Conservation (phyloP, 2,113 vertebrate genomes). For the Rhinichthys klamathensis region DNA sequence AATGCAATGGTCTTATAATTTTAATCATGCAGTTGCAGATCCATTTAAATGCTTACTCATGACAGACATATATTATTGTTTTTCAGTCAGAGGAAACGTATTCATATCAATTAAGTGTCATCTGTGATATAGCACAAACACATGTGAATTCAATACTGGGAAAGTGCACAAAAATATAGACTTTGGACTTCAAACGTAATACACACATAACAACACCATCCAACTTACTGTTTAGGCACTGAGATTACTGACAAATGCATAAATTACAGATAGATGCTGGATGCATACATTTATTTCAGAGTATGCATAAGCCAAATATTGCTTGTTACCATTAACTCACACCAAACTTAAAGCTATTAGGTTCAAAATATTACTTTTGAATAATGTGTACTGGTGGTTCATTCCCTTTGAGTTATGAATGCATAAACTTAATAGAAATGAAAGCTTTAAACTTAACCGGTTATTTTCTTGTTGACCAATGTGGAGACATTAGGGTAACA, state of each 20-base stretch:
- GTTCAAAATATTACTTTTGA: conserved; percentile 9
- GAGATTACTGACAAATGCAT: conserved; percentile 48
- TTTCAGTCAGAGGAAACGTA: background rate
- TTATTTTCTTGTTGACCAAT: background rate
- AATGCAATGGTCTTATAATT: background rate
- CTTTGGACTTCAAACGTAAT: conserved; percentile 21
- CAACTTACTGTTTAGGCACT: conserved; percentile 46
- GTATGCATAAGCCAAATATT: conserved; percentile 45
- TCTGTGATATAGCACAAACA: conserved; percentile 8
- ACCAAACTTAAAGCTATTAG: conserved; percentile 37
- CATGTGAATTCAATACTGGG: background rate
- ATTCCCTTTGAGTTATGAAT: background rate
- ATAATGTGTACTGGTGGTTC: background rate
- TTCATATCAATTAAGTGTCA: background rate
- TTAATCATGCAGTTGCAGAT: background rate
- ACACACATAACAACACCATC: conserved; percentile 29
- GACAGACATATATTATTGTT: background rate
- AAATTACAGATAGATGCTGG: conserved; percentile 33
- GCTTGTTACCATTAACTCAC: conserved; percentile 33
- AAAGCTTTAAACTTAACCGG: background rate
- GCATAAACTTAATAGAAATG: background rate
- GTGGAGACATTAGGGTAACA: background rate
- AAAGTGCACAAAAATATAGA: conserved; percentile 38
- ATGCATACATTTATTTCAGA: conserved; percentile 46
- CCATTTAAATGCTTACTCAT: background rate